Conservation (phyloP, 2,888 invertebrate genomes). For the Myopa tessellatipennis region DNA sequence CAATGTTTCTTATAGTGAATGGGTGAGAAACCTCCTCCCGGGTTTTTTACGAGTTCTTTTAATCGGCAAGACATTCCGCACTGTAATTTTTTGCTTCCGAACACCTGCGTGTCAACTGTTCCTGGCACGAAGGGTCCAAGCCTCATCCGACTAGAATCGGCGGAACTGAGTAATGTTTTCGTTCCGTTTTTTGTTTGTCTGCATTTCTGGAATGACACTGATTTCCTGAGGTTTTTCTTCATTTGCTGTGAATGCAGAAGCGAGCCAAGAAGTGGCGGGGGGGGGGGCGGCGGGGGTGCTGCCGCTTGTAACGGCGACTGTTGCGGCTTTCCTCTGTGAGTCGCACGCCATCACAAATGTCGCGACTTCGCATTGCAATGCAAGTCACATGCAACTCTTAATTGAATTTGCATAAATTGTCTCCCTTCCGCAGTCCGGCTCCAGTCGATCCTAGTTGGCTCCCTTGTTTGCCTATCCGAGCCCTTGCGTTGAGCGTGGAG, state of each 20-base stretch:
- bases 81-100: slow-evolving; percentile 24
- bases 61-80: background rate
- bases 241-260: background rate
- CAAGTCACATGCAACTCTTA: slow-evolving; percentile 39
- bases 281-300: background rate
- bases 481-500: background rate
- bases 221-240: slow-evolving; percentile 9
- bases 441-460: background rate
- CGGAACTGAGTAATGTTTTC: background rate
- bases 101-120: slow-evolving; percentile 6
- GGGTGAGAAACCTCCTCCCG: too few relatives aligned
- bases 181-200: slow-evolving; percentile 17
- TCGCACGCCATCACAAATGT: slow-evolving; percentile 19
- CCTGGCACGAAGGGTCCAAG: slow-evolving; percentile 12
- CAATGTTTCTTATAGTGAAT: too few relatives aligned
- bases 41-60: too few relatives aligned
- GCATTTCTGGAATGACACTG: slow-evolving; percentile 25
- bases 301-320: background rate
- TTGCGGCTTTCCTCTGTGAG: background rate
- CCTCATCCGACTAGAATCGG: background rate
- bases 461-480: background rate
- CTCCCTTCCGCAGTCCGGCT: background rate
- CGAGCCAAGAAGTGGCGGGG: background rate
- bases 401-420: slow-evolving; percentile 37
- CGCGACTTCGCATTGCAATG: slow-evolving; percentile 28